Conservation (phyloP, 2,113 vertebrate species). For the Acrocephalus arundinaceus region DNA sequence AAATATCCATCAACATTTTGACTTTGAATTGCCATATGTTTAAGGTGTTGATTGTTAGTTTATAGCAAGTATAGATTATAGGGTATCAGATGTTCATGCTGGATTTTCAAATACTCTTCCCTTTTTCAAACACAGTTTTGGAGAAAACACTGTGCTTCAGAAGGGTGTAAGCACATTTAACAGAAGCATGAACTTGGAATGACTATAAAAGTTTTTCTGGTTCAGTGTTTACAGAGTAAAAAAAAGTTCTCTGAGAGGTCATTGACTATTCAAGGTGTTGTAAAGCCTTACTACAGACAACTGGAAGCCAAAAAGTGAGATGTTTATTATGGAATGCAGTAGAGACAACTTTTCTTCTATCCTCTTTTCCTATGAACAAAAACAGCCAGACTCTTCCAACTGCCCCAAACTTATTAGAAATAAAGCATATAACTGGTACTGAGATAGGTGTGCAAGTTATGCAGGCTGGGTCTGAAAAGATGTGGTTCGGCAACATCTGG, state of each 20-base stretch:
- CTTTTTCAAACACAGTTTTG: neutral
- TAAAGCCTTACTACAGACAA: neutral
- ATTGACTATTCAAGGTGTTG: neutral
- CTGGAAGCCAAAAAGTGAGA: neutral
- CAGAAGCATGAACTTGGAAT: neutral
- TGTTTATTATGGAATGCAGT: neutral
- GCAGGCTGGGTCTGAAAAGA: neutral
- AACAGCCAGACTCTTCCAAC: neutral
- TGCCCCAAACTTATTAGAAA: neutral
- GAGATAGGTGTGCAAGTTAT: neutral
- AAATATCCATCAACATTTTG: neutral
- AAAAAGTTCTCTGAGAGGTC: neutral
- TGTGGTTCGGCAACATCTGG: neutral
- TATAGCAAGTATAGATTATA: neutral
- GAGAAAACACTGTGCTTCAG: neutral
- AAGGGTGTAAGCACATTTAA: neutral
- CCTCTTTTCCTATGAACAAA: neutral
- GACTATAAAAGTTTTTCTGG: neutral
- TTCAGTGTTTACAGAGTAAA: neutral
- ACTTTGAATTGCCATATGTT: neutral
- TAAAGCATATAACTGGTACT: neutral
- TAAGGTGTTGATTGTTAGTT: neutral
- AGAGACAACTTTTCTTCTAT: neutral
- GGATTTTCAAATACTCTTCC: neutral
- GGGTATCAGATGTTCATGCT: neutral